Conservation (phyloP, 2,888 invertebrate species). For the Trachelus troglodyta region DNA sequence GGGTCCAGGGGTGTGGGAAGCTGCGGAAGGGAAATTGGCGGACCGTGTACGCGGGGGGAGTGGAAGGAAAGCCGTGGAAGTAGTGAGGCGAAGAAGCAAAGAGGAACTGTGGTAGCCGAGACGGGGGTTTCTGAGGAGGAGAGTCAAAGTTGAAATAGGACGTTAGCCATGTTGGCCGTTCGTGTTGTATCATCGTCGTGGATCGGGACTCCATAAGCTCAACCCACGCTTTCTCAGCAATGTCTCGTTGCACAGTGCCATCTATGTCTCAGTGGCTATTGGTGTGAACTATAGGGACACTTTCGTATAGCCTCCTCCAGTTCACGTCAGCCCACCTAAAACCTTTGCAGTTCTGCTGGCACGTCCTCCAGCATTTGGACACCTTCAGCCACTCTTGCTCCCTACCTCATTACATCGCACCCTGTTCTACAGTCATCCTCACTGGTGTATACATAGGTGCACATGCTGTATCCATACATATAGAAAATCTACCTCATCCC, state of each 20-base stretch:
- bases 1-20: neutral
- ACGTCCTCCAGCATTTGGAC: constrained; percentile 10
- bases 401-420: neutral
- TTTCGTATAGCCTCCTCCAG: neutral
- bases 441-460: neutral
- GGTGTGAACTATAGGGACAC: neutral
- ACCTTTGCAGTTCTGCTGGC: neutral
- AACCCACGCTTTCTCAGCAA: constrained; percentile 42
- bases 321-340: constrained; percentile 15
- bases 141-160: constrained; percentile 16
- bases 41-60: neutral
- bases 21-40: neutral
- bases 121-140: neutral
- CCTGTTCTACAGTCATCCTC: neutral
- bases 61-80: neutral
- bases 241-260: constrained; percentile 10
- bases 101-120: neutral
- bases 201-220: constrained; percentile 40
- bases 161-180: constrained; percentile 36
- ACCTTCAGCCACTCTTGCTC: neutral
- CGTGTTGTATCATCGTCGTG: constrained; percentile 51
- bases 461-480: neutral
- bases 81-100: neutral
- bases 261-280: neutral
- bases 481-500: neutral